Percentiles rank a stretch among this genome's conserved stretches.
These are phyloP conservation scores for Mastacembelus armatus DNA, from an alignment of 2,797 vertebrate species.

Conservation along the genomic window DNA sequence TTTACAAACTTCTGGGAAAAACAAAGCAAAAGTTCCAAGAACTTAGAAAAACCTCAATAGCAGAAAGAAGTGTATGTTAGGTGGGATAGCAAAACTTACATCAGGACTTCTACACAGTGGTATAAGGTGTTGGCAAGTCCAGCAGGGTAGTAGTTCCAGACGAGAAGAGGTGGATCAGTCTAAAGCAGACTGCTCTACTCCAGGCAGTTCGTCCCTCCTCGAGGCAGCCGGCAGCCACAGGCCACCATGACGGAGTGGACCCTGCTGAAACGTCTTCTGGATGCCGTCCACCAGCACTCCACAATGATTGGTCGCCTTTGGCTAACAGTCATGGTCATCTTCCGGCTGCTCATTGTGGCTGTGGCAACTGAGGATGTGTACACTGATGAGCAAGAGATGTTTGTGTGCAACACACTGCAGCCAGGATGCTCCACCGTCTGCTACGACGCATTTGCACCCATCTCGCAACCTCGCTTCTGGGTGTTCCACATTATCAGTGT, in stretches of 20 bases:
- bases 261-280: constrained; percentile 93
- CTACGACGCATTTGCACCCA: constrained; percentile 94
- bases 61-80: neutral
- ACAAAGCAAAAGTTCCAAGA: neutral
- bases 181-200: constrained; percentile 54
- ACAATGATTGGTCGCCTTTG: constrained; percentile 97
- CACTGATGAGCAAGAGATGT: constrained; percentile 95
- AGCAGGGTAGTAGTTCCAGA: neutral
- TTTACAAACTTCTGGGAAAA: neutral
- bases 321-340: constrained; percentile 94
- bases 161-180: constrained; percentile 57
- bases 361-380: constrained; percentile 97
- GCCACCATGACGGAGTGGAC: constrained; percentile 91
- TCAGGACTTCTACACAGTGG: neutral
- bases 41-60: neutral
- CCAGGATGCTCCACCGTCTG: constrained; percentile 95
- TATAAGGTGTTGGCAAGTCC: neutral
- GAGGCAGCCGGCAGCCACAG: constrained; percentile 55
- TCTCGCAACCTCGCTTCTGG: constrained; percentile 97
- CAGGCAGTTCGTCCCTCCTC: constrained; percentile 43
- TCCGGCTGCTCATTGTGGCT: constrained; percentile 93
- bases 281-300: constrained; percentile 97
- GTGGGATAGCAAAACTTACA: neutral
- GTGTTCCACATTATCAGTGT: constrained; percentile 97
- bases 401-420: constrained; percentile 94